Conservation (phyloP, 2,888 invertebrate species). For the Eristalis arbustorum region DNA sequence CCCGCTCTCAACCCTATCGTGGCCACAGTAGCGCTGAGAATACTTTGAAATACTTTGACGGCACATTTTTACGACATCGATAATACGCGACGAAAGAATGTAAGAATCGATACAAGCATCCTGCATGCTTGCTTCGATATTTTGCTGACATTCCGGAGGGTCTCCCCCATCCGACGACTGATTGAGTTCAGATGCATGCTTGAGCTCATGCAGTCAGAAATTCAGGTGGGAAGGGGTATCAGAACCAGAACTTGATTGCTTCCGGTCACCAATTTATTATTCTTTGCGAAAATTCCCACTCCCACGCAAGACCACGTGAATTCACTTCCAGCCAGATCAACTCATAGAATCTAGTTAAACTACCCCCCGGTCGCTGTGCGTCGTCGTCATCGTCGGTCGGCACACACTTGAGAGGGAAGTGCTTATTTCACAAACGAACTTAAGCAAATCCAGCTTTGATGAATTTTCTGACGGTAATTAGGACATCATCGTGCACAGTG, state of each 20-base stretch:
- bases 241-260: background rate
- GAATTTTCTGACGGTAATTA: constrained; percentile 15
- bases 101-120: constrained; percentile 1
- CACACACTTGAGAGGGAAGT: background rate
- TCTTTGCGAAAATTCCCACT: background rate
- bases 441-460: constrained; percentile 1
- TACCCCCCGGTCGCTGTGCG: no score
- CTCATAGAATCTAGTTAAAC: background rate
- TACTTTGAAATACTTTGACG: constrained; percentile 29
- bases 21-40: background rate
- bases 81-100: constrained; percentile 10
- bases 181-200: background rate
- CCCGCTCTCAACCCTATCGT: background rate
- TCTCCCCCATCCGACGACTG: no score
- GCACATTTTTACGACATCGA: constrained; percentile 19
- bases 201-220: no score
- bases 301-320: background rate
- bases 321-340: background rate
- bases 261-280: background rate
- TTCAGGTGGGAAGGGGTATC: no score
- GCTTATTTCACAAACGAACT: background rate
- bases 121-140: no score
- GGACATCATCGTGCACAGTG: constrained; percentile 20
- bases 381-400: background rate
- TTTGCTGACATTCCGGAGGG: no score